Evolutionary conservation across 2,888 invertebrate species (phyloP).

Genomic region (Petrophora chlorosata): DNA sequence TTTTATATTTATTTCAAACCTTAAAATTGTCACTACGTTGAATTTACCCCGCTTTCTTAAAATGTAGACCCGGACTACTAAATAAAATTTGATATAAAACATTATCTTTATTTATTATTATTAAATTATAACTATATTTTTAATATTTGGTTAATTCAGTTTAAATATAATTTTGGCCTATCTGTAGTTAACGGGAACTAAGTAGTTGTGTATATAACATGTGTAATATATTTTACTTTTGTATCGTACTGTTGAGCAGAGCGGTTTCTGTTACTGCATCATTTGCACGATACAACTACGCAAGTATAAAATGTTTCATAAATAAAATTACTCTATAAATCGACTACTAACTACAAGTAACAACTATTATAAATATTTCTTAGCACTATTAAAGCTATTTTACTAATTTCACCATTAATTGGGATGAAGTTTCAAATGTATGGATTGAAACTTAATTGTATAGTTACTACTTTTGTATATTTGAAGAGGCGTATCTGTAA

Average conservation of each 20-base stretch:
- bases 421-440: background rate
- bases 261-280: constrained; percentile 47
- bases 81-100: no score
- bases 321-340: constrained; percentile 25
- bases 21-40: no score
- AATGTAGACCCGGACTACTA: no score
- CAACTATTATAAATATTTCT: constrained; percentile 43
- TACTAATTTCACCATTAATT: constrained; percentile 57
- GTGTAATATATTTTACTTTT: background rate
- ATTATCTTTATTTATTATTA: no score
- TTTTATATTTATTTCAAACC: no score
- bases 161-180: no score
- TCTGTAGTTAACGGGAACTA: no score
- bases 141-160: no score
- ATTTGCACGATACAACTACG: constrained; percentile 11
- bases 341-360: constrained; percentile 40
- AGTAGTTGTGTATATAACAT: no score
- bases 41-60: no score
- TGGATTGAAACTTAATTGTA: background rate
- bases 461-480: constrained; percentile 31
- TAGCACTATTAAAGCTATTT: constrained; percentile 79
- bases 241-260: constrained; percentile 61
- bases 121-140: no score
- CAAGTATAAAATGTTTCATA: constrained; percentile 29
- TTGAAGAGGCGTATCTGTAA: constrained; percentile 43